Conservation (phyloP, 1,140 invertebrate genomes). For the Aphidius ervi region DNA sequence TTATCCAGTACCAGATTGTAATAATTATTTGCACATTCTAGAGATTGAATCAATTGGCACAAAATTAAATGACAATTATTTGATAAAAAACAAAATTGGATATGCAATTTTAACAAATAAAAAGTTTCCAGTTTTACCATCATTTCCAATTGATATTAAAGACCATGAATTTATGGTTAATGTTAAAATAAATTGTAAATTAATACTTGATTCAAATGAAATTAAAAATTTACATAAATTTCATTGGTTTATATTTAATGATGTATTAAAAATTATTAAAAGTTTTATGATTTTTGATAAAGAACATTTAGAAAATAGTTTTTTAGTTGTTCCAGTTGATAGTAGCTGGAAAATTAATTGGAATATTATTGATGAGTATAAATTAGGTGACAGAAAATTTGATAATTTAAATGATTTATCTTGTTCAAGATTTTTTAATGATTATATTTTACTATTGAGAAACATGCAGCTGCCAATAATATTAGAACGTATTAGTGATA, state of each 20-base stretch:
- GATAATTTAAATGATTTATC: no score
- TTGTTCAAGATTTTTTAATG: no score
- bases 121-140: slow-evolving; percentile 61
- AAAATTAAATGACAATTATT: slow-evolving; percentile 34
- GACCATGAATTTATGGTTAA: slow-evolving; percentile 65
- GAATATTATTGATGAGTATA: slow-evolving; percentile 48
- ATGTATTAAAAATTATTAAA: slow-evolving; percentile 75
- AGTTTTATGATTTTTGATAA: slow-evolving; percentile 71
- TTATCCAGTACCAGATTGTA: slow-evolving; percentile 37
- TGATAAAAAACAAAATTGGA: slow-evolving; percentile 30
- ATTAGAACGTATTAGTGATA: slow-evolving; percentile 71
- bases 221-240: slow-evolving; percentile 58
- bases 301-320: slow-evolving; percentile 61
- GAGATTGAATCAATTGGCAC: slow-evolving; percentile 55
- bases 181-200: slow-evolving; percentile 54
- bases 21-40: slow-evolving; percentile 59
- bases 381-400: no score
- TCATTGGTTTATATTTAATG: slow-evolving; percentile 60
- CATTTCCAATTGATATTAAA: slow-evolving; percentile 83
- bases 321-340: slow-evolving; percentile 69
- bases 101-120: slow-evolving; percentile 61
- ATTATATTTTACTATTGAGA: no score
- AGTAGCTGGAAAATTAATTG: slow-evolving; percentile 61
- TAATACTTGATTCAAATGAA: slow-evolving; percentile 54
- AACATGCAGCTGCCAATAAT: slow-evolving; percentile 73